These are phyloP conservation scores for Nezara viridula DNA, from an alignment of 2,888 invertebrate genomes.

Conservation along the genomic window DNA sequence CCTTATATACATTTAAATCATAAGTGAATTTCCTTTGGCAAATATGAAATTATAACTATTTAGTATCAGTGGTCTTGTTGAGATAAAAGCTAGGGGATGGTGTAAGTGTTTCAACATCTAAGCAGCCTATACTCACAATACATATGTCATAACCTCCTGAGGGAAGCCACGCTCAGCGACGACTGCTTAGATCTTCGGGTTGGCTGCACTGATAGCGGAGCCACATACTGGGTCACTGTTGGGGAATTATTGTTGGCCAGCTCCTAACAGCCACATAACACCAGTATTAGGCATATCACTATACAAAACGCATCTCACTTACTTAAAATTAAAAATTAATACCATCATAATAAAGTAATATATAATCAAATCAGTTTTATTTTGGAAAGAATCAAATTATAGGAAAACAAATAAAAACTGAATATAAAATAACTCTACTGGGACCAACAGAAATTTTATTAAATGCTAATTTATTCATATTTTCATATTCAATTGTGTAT, in stretches of 20 bases:
- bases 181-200: constrained; percentile 81
- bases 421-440: too few relatives aligned
- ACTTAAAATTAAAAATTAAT: not conserved
- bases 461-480: too few relatives aligned
- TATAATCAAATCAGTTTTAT: not conserved
- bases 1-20: too few relatives aligned
- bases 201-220: constrained; percentile 88
- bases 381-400: not conserved
- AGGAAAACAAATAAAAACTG: not conserved
- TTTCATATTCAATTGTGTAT: too few relatives aligned
- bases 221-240: constrained; percentile 73
- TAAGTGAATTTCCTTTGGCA: too few relatives aligned
- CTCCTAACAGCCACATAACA: constrained; percentile 73
- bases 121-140: constrained; percentile 61
- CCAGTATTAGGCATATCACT: constrained; percentile 12
- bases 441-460: too few relatives aligned
- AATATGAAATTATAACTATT: too few relatives aligned
- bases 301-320: not conserved
- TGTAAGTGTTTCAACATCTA: not conserved
- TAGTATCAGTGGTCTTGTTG: too few relatives aligned
- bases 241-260: constrained; percentile 76
- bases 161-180: constrained; percentile 76
- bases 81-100: not conserved
- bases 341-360: not conserved
- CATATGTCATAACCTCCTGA: constrained; percentile 78